Evolutionary conservation across 2,113 vertebrate genomes (phyloP), one percentile per base, ranked within the genome.

Genomic region (Mellivora capensis): DNA sequence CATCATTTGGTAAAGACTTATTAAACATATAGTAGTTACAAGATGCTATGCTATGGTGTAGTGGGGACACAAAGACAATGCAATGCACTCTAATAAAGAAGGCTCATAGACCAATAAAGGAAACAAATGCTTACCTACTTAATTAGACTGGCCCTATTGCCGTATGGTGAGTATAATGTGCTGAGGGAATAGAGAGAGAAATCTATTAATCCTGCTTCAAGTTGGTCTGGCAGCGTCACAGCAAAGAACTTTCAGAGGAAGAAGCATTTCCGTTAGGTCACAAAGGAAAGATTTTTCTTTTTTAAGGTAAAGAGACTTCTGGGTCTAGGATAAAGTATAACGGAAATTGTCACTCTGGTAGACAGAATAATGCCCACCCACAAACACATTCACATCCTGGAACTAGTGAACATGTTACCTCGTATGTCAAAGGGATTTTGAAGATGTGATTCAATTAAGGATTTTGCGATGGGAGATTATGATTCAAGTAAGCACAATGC

Each of bases 81-180:
- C 2, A 83, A 89, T 14, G 2, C 25, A 83, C n/a, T 86, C 64
- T 69, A 95, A 94, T 83, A 94, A 95, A 67, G 37, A 94, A 96
- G 54, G 59, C 17, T 85, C 37, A 49, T 37, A 83, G 44, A 27
- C 62, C 74, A 96, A 89, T 95, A 90, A 93, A 91, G 62, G 59
- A 97, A 61, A 94, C 57, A 93, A 81, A 93, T 95, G 79, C 72
- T 88, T 92, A 64, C 49, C 34, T 87, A 90, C 39, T 94, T 97
- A 96, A 94, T 96, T 96, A 94, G 59, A 86, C 87, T 69, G 25
- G 29, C 91, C 80, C 87, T 94, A 69, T 37, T 96, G 80, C 74
- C 80, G 90, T 92, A 90, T 79, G 76, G 69, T 84, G 3, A 77
- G 34, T 72, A 93, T 90, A 90, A 84, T 86, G 29, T 72, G 23